Base-by-base conservation (phyloP, 2,888 invertebrate species). In the Temnothorax ravouxi region DNA sequence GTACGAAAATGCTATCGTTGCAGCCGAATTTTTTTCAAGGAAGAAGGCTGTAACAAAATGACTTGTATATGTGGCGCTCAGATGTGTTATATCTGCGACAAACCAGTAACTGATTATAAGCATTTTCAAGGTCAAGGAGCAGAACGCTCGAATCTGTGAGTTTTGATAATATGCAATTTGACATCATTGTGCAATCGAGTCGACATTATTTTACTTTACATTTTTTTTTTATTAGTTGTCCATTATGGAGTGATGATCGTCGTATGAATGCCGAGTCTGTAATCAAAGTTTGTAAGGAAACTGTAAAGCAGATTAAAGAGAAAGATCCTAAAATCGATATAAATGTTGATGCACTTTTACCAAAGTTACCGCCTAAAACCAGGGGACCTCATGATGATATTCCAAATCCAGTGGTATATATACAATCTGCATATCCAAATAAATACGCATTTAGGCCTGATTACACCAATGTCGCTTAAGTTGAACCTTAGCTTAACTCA, bases 21-120 rank as follows among this genome's bases (percentile, higher is more conserved):
- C 84, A 91, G 93, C 1, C 92, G 94, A 50, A 95, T 95, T 61
- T 96, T 96, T 88, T 95, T 96, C 85, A 96, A 96, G 91, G 95
- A 95, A 72, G 95, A 95, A 80, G 96, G 96, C 0, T 96, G 96
- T 90, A 96, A 96, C 88, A 96, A 95, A 89, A 96, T 96, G 95
- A 95, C 94, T 0, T 96, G 96, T 88, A 85, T 93, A 0, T 96
- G 96, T 91, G 96, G 96, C 0, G 95, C 95, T 4, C 88, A 86
- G 18, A 96, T 96, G 95, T 96, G 96, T 88, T 96, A 96, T 85
- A 91, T 96, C 15, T 96, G 96, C 89, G 94, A 95, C 47, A 85
- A 95, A 87, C 95, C 95, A 15, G 95, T 96, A 18, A 94, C 92
- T 1, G 95, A 95, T 91, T 96, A 97, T 89, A 86, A 87, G 1